Conservation (phyloP, 2,888 invertebrate genomes). For the Drosophila monieri region DNA sequence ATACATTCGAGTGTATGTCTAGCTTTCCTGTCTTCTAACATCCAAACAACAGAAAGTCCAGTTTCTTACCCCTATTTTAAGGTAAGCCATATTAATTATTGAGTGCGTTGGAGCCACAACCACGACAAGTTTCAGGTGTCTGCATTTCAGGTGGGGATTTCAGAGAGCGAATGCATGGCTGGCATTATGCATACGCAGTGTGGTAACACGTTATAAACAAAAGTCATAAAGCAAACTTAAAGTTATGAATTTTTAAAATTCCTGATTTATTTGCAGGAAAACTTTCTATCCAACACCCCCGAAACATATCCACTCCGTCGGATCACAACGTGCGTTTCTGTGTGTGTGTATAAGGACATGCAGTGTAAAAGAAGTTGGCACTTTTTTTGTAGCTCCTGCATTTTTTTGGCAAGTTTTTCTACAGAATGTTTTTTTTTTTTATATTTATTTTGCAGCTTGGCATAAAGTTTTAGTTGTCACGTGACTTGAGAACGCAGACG, state of each 20-base stretch:
- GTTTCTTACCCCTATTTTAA: background rate
- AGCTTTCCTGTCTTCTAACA: too few relatives aligned
- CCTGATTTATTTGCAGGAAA: slow-evolving; percentile 72
- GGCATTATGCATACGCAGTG: slow-evolving; percentile 52
- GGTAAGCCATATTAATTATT: slow-evolving; percentile 56
- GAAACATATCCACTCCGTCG: slow-evolving; percentile 6
- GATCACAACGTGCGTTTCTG: slow-evolving; percentile 17
- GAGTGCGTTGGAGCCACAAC: slow-evolving; percentile 39
- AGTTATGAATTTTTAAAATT: slow-evolving; percentile 77
- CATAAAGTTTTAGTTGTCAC: slow-evolving; percentile 64
- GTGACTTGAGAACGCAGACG: slow-evolving; percentile 60
- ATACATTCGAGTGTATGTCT: too few relatives aligned
- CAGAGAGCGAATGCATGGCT: slow-evolving; percentile 40
- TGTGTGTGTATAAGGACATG: slow-evolving; percentile 15
- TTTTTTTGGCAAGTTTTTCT: slow-evolving; percentile 48
- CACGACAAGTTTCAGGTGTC: slow-evolving; percentile 52
- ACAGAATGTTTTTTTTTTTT: slow-evolving; percentile 13
- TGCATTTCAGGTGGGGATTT: slow-evolving; percentile 3
- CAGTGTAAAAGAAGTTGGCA: slow-evolving; percentile 42
- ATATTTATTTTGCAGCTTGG: slow-evolving; percentile 11
- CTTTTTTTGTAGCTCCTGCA: slow-evolving; percentile 38
- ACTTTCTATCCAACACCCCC: slow-evolving; percentile 22
- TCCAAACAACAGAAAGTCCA: background rate
- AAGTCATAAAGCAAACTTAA: slow-evolving; percentile 74
- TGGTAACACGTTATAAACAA: slow-evolving; percentile 57